Percentiles rank a stretch among this genome's conserved stretches.
phyloP scores from a whole-genome alignment of 1,140 invertebrate species.

The Drosophila erecta region DNA sequence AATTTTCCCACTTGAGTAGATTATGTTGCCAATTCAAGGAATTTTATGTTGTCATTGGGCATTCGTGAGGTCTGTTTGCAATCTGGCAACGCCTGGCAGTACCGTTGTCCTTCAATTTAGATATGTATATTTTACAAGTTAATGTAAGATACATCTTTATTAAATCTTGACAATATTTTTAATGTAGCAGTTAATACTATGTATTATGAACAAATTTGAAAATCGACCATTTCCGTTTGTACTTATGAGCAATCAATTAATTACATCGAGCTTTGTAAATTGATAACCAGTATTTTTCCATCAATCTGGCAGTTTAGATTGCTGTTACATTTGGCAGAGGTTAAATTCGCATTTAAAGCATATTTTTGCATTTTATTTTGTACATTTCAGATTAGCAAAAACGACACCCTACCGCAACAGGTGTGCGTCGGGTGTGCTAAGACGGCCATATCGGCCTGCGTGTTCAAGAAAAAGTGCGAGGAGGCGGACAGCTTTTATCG shows the following conservation, averaged over 20 bases:
- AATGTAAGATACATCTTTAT: neutral
- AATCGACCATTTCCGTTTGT: neutral
- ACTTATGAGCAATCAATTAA: neutral
- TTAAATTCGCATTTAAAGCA: neutral
- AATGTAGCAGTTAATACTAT: too few species aligned
- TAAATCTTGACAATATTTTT: neutral
- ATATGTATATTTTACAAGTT: too few species aligned
- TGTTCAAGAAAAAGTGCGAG: constrained; percentile 82
- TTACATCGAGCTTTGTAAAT: neutral
- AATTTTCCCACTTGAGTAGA: constrained; percentile 49
- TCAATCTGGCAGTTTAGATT: neutral
- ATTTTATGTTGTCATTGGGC: constrained; percentile 17
- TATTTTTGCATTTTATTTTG: neutral
- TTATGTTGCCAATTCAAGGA: constrained; percentile 45
- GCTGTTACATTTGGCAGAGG: constrained; percentile 3
- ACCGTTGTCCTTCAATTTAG: neutral
- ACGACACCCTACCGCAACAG: constrained; percentile 79
- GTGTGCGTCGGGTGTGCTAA: constrained; percentile 79
- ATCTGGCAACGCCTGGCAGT: constrained; percentile 12
- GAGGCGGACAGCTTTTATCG: constrained; percentile 81
- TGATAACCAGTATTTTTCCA: neutral
- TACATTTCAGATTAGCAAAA: constrained; percentile 66
- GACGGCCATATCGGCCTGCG: constrained; percentile 75
- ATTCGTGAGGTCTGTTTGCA: constrained; percentile 5
- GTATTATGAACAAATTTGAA: too few species aligned